Evolutionary conservation across 1,140 invertebrate species (phyloP), one percentile per base, ranked within the genome.

Genomic region (Apis laboriosa): DNA sequence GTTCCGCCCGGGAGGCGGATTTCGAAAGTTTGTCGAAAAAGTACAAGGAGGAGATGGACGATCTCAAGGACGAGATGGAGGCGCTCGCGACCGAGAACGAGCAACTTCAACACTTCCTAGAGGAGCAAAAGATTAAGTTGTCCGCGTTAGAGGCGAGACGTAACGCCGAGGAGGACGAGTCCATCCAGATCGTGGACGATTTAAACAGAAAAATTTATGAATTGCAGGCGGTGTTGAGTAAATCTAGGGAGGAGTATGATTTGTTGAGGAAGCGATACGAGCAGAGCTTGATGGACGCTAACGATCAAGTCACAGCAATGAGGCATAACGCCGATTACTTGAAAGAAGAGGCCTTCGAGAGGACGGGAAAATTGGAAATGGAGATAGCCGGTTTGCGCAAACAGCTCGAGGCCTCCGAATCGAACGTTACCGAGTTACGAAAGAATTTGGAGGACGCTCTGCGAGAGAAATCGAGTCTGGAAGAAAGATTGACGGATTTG

Each of bases 71-170:
- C 34, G 95, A 95, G 67, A 91, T 96, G 53, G 93, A 94, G 76
- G 96, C 96, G 83, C 91, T 97, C 28, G 95, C 95, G 76, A 93
- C 94, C 64, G 96, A 97, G 87, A 97, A 97, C 89, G 96, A 97
- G 82, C 96, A 97, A 84, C 92, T 98, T 71, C 96, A 97, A 89
- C 90, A 94, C 49, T 89, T 96, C 21, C 91, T 97, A 79, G 96
- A 96, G 80, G 94, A 96, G 77, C 94, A 96, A 82, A 93, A 91
- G 77, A 86, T 55, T 15, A 91, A 83, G 70, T 92, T 90, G 74
- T 89, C 87, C 55, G 86, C 86, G 68, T 84, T 88, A 72, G 93
- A 92, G 82, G 84, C 84, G 11, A 90, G 90, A 75, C 82, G 90
- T 75, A 61, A 75, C 12, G 70, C 83, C 1, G 90, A 89, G 12